phyloP scores from a whole-genome alignment of 2,113 vertebrate genomes.

The Microtus richardsoni region DNA sequence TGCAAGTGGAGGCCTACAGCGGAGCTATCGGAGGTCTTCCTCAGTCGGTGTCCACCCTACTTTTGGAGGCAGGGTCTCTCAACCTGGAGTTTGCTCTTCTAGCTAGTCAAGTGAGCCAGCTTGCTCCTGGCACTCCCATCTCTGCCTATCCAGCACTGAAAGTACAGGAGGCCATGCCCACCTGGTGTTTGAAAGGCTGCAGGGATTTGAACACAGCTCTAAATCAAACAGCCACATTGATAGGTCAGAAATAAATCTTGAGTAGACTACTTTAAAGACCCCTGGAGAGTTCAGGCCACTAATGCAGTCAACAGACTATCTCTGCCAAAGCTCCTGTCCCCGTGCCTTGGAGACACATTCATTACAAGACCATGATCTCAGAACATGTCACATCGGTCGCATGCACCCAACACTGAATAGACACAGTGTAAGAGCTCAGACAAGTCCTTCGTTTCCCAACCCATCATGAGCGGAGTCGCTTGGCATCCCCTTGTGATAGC shows the following conservation, averaged over 20 bases:
- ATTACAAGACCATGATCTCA: neutral
- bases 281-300: neutral
- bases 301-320: neutral
- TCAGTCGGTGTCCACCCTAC: too few species aligned
- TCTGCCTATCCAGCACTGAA: neutral
- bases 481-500: neutral
- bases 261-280: neutral
- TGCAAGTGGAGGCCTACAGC: neutral
- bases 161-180: neutral
- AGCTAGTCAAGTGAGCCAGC: neutral
- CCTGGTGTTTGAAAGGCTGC: neutral
- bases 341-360: neutral
- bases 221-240: neutral
- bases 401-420: neutral
- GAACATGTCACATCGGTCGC: neutral
- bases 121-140: neutral
- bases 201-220: neutral
- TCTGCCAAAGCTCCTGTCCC: neutral
- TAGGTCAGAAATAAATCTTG: neutral
- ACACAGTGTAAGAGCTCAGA: neutral
- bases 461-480: neutral
- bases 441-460: neutral
- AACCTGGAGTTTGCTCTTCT: neutral
- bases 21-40: too few species aligned
- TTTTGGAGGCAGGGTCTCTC: neutral